Base-by-base conservation (phyloP, 2,888 invertebrate species). In the Abrostola triplasia region DNA sequence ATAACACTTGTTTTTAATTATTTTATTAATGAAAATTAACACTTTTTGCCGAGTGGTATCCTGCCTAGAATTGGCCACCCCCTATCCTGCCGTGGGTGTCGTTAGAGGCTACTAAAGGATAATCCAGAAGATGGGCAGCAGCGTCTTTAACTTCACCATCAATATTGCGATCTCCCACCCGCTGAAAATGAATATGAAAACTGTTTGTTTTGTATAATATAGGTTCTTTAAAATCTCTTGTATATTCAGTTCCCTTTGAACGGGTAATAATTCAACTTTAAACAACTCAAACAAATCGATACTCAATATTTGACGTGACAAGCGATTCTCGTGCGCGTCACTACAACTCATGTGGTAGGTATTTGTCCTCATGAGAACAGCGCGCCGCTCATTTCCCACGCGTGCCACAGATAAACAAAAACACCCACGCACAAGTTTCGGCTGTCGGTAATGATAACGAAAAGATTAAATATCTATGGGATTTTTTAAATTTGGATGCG, bases 341-440 rank as follows among this genome's bases (percentile, higher is more conserved):
- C 62, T 68, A 65, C 49, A 49, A 5, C 61, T 66, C 54, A 63
- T 65, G 61, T 73, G 67, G 73, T 70, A 79, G 79, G 78, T 79
- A 79, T 78, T 65, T 72, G 79, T 78, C 80, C 68, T 81, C 78
- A 84, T 87, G 88, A 86, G 89, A 89, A 88, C 86, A 79, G 73
- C 64, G 69, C 79, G 73, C 62, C 79, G 79, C 79, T 75, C 83
- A 82, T 81, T 92, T 92, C 92, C 88, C 92, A 92, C 92, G 92
- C 89, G 91, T 90, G 91, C 89, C 81, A 68, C 78, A 79, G 79
- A 85, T 87, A 88, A 90, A 90, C 89, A 90, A 88, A 88, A 87
- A 87, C 90, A 84, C 91, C 90, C 88, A 90, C 90, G 77, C 77
- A 66, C 70, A 69, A 76, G 72, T 78, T 81, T 81, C 74, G 77